phyloP scores from a whole-genome alignment of 53 echinoderm and acorn worm genomes.

The Hippasteria phrygiana region DNA sequence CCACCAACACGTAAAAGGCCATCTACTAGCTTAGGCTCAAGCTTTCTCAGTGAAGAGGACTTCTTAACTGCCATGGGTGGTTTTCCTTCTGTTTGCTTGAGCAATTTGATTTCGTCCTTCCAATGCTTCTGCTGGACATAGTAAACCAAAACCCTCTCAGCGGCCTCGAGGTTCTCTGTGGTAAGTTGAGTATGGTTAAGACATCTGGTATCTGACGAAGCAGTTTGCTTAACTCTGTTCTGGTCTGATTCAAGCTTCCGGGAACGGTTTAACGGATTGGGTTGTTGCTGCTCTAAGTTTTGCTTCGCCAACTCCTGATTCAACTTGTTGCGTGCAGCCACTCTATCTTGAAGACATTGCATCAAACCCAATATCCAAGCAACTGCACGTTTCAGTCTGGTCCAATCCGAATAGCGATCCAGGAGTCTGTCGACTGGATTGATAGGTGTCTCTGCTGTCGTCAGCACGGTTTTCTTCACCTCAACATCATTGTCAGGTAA shows the following conservation, averaged over 20 bases:
- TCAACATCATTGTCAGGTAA: conserved; percentile 43
- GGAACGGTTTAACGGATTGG: neutral
- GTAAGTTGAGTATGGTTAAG: neutral
- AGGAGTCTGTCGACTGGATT: conserved; percentile 12
- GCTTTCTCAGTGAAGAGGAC: conserved; percentile 18
- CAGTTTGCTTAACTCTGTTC: neutral
- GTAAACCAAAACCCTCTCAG: conserved; percentile 28
- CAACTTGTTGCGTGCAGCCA: conserved; percentile 30
- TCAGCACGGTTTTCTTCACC: conserved; percentile 53
- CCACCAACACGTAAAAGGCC: conserved; percentile 57
- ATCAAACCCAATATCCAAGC: conserved; percentile 46
- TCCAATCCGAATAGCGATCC: conserved; percentile 47
- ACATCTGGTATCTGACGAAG: neutral
- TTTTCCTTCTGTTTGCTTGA: neutral
- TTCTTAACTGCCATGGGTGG: conserved; percentile 2
- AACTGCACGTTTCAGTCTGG: conserved; percentile 59
- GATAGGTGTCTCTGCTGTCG: neutral
- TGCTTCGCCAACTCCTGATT: too few species aligned
- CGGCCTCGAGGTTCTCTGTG: conserved; percentile 15
- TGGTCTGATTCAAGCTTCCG: conserved; percentile 12
- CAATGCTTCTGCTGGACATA: conserved; percentile 54
- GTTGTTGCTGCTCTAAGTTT: conserved; percentile 2
- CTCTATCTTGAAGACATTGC: neutral
- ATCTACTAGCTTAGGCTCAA: conserved; percentile 17
- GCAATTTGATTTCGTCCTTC: conserved; percentile 13